phyloP scores from a whole-genome alignment of 2,113 vertebrate genomes.

The Thamnophis sirtalis region DNA sequence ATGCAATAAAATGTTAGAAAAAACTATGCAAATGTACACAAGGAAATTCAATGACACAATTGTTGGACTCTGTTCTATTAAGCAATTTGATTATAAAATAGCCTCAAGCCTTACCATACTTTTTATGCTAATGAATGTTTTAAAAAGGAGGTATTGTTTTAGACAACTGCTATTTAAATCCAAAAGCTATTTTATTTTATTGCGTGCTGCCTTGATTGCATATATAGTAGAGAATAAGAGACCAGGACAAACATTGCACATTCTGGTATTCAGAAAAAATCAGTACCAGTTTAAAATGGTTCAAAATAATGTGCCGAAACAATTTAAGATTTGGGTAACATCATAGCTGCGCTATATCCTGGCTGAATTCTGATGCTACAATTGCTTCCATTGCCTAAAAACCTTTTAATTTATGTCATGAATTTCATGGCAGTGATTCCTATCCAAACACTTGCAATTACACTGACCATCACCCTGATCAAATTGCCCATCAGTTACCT shows the following conservation, averaged over 20 bases:
- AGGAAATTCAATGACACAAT: background rate
- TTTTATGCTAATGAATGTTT: background rate
- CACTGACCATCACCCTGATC: rapidly evolving
- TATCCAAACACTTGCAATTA: background rate
- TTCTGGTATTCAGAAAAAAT: background rate
- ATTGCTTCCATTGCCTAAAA: background rate
- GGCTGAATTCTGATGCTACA: background rate
- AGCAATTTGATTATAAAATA: background rate
- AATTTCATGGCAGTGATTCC: background rate
- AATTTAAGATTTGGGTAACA: background rate
- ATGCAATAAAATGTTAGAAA: background rate
- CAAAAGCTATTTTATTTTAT: background rate
- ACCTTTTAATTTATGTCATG: background rate
- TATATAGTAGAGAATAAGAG: background rate
- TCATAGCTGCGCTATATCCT: background rate
- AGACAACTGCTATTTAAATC: background rate
- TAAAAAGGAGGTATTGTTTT: background rate
- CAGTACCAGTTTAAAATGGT: background rate
- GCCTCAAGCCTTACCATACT: background rate
- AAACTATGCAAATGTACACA: background rate
- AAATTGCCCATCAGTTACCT: background rate
- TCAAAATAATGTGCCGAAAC: background rate
- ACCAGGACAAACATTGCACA: background rate
- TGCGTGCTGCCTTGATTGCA: background rate
- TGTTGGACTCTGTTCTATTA: background rate